Evolutionary conservation across 1,140 invertebrate species (phyloP).

Genomic region (Rhysida immarginata): DNA sequence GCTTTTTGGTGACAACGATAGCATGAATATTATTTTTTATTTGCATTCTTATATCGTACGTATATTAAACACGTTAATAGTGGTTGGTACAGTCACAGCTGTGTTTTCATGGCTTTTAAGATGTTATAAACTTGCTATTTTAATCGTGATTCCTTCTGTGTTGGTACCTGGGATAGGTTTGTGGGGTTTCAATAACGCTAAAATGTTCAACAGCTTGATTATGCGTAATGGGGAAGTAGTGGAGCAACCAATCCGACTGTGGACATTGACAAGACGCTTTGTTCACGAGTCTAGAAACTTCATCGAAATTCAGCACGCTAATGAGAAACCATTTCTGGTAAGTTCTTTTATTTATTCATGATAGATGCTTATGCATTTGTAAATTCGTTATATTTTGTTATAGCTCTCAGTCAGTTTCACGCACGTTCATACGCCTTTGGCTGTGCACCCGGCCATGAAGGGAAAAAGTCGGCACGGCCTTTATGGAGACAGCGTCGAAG

Average conservation of each 20-base stretch:
- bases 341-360: too few species aligned
- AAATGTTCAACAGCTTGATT: slow-evolving; percentile 24
- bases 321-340: slow-evolving; percentile 3
- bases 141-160: neutral
- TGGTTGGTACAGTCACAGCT: too few species aligned
- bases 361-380: too few species aligned
- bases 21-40: neutral
- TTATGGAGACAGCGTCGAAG: slow-evolving; percentile 25
- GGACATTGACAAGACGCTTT: slow-evolving; percentile 19
- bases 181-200: slow-evolving; percentile 12
- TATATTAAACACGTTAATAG: neutral
- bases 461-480: slow-evolving; percentile 18
- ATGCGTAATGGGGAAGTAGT: slow-evolving; percentile 21
- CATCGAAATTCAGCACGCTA: slow-evolving; percentile 9
- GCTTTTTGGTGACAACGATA: slow-evolving; percentile 22
- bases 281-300: slow-evolving; percentile 19
- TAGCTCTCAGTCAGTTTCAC: slow-evolving; percentile 18
- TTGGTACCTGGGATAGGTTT: neutral
- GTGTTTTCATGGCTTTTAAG: too few species aligned
- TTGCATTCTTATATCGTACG: neutral
- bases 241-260: slow-evolving; percentile 21
- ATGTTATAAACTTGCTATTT: neutral
- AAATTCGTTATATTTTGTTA: too few species aligned
- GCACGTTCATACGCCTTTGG: slow-evolving; percentile 23
- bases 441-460: slow-evolving; percentile 14